phyloP scores from a whole-genome alignment of 2,888 invertebrate genomes.

The Sminthurinus aureus region DNA sequence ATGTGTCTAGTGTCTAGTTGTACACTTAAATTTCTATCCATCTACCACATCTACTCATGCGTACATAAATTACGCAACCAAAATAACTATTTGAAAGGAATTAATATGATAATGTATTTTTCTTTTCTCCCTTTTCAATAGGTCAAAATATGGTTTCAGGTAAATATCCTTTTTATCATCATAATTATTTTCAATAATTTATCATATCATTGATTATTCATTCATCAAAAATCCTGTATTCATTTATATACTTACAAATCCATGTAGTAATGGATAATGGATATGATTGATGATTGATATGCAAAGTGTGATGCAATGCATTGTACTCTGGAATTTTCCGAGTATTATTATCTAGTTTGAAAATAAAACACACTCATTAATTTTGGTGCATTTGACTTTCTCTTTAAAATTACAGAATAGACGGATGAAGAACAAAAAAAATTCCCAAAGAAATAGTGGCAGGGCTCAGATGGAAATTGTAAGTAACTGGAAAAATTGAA shows the following conservation, averaged over 20 bases:
- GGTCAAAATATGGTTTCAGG: constrained; percentile 99
- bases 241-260: not conserved
- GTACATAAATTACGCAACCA: too few species aligned
- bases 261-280: too few species aligned
- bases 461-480: not conserved
- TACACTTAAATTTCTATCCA: not conserved
- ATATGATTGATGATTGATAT: not conserved
- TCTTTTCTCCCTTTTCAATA: constrained; percentile 65
- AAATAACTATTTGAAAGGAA: too few species aligned
- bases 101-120: not conserved
- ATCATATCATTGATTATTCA: too few species aligned
- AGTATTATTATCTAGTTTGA: not conserved
- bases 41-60: too few species aligned
- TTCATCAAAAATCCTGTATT: too few species aligned
- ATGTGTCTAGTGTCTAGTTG: not conserved
- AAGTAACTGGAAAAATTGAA: constrained; percentile 1
- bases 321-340: too few species aligned
- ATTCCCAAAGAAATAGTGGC: not conserved
- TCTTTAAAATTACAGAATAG: not conserved
- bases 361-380: not conserved
- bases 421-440: not conserved
- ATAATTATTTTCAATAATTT: too few species aligned
- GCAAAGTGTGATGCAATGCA: too few species aligned
- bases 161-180: constrained; percentile 65
- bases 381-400: not conserved